A percentile compares a stretch with the other conserved stretches of the same genome.
These are phyloP conservation scores for Aphrophora alni DNA, from an alignment of 2,888 invertebrate genomes.

Conservation along the genomic window DNA sequence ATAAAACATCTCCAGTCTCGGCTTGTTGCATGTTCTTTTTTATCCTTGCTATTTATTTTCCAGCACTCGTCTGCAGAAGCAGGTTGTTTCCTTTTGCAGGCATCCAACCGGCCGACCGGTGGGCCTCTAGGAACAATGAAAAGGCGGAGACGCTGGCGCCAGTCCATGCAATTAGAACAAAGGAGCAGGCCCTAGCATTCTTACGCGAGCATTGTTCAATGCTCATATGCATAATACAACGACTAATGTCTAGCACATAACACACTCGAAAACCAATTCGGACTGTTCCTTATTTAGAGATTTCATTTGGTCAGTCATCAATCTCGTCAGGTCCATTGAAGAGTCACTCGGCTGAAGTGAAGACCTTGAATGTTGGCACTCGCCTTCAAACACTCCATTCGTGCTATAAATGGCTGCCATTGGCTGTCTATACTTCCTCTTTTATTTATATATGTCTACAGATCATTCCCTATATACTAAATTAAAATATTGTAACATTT, in stretches of 20 bases:
- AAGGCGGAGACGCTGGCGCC: slow-evolving; percentile 4
- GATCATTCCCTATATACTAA: no score
- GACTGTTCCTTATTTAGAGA: slow-evolving; percentile 1
- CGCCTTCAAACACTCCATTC: background rate
- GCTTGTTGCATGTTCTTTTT: slow-evolving; percentile 28
- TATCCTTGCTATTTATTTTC: slow-evolving; percentile 35
- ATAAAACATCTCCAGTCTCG: slow-evolving; percentile 34
- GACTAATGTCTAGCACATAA: background rate
- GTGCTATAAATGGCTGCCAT: background rate
- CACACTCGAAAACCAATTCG: background rate
- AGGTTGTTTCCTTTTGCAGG: slow-evolving; percentile 34
- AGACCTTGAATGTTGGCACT: background rate
- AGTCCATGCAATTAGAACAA: background rate
- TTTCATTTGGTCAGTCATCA: background rate
- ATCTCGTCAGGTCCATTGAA: background rate
- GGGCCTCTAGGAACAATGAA: background rate
- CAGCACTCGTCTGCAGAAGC: slow-evolving; percentile 21
- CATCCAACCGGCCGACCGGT: slow-evolving; percentile 7
- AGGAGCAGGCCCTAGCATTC: background rate
- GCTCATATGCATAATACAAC: slow-evolving; percentile 2
- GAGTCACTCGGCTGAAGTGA: background rate
- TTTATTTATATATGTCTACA: background rate
- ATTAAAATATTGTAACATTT: no score
- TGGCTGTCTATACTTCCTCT: background rate
- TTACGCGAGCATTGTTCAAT: background rate